Evolutionary conservation across 2,888 invertebrate genomes (phyloP), one percentile per base, ranked within the genome.

Genomic region (Cryptus viduatorius): DNA sequence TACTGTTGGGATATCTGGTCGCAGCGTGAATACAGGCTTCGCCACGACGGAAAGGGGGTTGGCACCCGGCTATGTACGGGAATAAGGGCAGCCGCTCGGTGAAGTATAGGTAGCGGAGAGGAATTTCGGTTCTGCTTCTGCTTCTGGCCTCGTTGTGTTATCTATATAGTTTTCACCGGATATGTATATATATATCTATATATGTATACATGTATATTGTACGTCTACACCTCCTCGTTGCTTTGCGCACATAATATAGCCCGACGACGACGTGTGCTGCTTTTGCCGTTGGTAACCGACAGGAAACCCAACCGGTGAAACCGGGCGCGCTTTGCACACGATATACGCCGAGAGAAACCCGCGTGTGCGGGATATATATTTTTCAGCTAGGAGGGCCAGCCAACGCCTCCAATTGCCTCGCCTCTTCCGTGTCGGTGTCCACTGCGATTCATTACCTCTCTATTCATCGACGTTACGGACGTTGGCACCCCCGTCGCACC

Each of bases 361-460:
- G 76, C 75, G 59, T 79, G 84, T 72, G 79, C 77, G 82, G 82
- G 82, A 82, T 85, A 91, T 90, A 88, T 89, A 91, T 92, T 91
- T 91, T 91, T 91, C 89, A 89, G 87, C 86, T 29, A 88, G 87
- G 86, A 90, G 88, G 89, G 89, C 88, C 88, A 89, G 84, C 84
- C 85, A 89, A 89, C 89, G 90, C 90, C 89, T 89, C 88, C 90
- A 89, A 90, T 90, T 90, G 93, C 91, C 93, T 93, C 93, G 93
- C 93, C 93, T 92, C 92, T 93, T 93, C 90, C 93, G 90, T 93
- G 93, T 93, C 91, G 90, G 91, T 93, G 93, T 92, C 93, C 92
- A 91, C 89, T 91, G 91, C 92, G 92, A 93, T 93, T 93, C 93
- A 93, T 93, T 93, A 93, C 91, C 92, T 93, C 92, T 92, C 93